Conservation (phyloP, 1,140 invertebrate species). For the Arctopsyche grandis region DNA sequence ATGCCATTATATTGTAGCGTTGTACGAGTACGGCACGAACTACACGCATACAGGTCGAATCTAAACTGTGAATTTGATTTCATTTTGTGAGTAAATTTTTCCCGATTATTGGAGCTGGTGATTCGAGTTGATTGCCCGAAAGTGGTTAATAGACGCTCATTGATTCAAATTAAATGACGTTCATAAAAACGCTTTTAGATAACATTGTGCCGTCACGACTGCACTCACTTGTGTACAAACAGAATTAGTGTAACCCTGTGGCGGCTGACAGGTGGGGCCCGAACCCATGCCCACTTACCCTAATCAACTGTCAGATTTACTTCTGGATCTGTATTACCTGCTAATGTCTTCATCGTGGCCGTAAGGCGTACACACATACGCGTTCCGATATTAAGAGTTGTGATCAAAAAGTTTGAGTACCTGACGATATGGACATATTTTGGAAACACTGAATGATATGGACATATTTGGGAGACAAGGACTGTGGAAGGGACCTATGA, state of each 20-base stretch:
- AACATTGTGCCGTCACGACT: constrained; percentile 41
- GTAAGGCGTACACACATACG: not conserved
- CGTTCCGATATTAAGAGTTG: no score
- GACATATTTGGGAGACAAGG: no score
- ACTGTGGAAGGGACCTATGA: no score
- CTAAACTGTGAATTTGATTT: not conserved
- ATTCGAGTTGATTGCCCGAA: not conserved
- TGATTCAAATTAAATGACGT: constrained; percentile 35
- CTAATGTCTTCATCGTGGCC: constrained; percentile 33
- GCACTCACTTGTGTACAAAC: constrained; percentile 43
- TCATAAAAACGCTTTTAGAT: constrained; percentile 39
- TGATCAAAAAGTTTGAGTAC: no score
- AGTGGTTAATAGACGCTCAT: constrained; percentile 22
- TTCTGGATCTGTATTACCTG: constrained; percentile 45
- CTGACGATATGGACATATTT: no score
- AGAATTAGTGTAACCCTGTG: constrained; percentile 43
- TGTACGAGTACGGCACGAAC: not conserved
- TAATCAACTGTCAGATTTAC: constrained; percentile 46
- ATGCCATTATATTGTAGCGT: not conserved
- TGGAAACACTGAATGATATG: no score
- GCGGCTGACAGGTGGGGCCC: constrained; percentile 38
- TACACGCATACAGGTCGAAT: no score
- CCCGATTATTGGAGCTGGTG: not conserved
- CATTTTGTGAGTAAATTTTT: not conserved
- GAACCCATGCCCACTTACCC: constrained; percentile 38